Evolutionary conservation across 1,140 invertebrate genomes (phyloP).

Genomic region (Pseudomyrmex dendroicus): DNA sequence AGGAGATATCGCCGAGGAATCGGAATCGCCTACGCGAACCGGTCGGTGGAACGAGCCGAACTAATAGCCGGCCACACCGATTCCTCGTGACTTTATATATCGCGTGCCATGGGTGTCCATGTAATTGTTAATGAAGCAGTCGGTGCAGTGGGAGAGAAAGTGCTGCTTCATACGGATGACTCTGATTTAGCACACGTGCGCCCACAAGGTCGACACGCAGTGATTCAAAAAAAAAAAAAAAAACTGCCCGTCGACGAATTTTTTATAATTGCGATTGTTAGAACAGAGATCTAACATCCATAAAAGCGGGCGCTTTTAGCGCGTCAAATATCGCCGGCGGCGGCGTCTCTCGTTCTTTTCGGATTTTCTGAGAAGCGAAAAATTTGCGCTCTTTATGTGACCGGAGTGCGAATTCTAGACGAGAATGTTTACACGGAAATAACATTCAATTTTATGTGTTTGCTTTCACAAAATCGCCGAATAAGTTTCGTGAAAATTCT

Average conservation of each 20-base stretch:
- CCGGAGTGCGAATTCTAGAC: too few species aligned
- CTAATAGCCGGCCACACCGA: slow-evolving; percentile 70
- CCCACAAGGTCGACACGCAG: slow-evolving; percentile 36
- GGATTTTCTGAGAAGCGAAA: background rate
- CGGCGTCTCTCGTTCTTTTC: background rate
- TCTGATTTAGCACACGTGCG: slow-evolving; percentile 15
- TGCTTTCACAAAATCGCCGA: too few species aligned
- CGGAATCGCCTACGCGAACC: slow-evolving; percentile 59
- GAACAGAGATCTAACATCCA: background rate
- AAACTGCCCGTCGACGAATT: background rate
- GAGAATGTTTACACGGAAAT: too few species aligned
- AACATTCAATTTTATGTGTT: too few species aligned
- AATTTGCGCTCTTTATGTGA: background rate
- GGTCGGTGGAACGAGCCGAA: slow-evolving; percentile 66
- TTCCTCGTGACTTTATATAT: slow-evolving; percentile 75
- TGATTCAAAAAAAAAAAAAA: background rate
- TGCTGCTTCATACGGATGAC: slow-evolving; percentile 24
- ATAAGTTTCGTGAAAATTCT: too few species aligned
- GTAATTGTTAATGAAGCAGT: slow-evolving; percentile 62
- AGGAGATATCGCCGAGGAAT: slow-evolving; percentile 26
- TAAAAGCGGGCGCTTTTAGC: background rate
- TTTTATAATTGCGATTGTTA: slow-evolving; percentile 12
- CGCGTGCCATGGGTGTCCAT: slow-evolving; percentile 36
- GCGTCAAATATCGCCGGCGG: background rate
- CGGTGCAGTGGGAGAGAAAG: slow-evolving; percentile 50